Percentiles rank a stretch among this genome's conserved stretches.
These are phyloP conservation scores for Germaria angustata DNA, from an alignment of 2,888 invertebrate genomes.

Conservation along the genomic window DNA sequence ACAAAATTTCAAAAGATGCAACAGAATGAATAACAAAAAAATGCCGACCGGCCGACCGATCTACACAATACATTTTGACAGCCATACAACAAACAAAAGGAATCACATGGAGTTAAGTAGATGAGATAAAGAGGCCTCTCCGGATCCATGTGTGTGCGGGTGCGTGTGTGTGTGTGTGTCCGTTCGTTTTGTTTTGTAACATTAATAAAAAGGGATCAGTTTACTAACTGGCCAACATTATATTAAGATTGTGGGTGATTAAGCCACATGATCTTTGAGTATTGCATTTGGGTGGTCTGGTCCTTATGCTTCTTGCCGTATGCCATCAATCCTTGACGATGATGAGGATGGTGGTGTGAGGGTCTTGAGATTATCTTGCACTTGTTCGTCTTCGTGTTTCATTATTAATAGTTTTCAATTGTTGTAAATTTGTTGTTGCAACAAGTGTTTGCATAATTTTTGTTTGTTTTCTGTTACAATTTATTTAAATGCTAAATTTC, in stretches of 20 bases:
- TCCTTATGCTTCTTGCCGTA: neutral
- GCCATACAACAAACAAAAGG: constrained; percentile 36
- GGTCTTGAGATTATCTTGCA: constrained; percentile 38
- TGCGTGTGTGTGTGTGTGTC: neutral
- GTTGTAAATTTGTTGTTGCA: constrained; percentile 2
- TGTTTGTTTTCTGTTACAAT: constrained; percentile 15
- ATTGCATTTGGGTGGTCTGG: constrained; percentile 57
- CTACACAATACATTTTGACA: constrained; percentile 41
- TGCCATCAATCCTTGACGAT: neutral
- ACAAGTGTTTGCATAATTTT: constrained; percentile 45
- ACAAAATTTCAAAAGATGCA: constrained; percentile 49
- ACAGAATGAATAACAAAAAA: constrained; percentile 34
- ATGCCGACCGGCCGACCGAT: neutral
- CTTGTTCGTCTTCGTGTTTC: constrained; percentile 26
- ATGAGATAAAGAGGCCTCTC: constrained; percentile 39
- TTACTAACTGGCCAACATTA: constrained; percentile 69
- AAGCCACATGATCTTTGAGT: constrained; percentile 60
- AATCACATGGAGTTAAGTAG: constrained; percentile 59
- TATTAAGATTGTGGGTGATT: constrained; percentile 70
- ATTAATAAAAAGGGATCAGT: constrained; percentile 48
- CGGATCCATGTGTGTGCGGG: neutral
- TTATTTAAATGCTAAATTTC: constrained; percentile 45
- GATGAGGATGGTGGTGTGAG: constrained; percentile 14
- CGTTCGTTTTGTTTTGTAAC: constrained; percentile 3
- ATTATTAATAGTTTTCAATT: constrained; percentile 4